These are phyloP conservation scores for Corythornis vintsioides DNA, from an alignment of 2,113 vertebrate genomes.

Conservation along the genomic window DNA sequence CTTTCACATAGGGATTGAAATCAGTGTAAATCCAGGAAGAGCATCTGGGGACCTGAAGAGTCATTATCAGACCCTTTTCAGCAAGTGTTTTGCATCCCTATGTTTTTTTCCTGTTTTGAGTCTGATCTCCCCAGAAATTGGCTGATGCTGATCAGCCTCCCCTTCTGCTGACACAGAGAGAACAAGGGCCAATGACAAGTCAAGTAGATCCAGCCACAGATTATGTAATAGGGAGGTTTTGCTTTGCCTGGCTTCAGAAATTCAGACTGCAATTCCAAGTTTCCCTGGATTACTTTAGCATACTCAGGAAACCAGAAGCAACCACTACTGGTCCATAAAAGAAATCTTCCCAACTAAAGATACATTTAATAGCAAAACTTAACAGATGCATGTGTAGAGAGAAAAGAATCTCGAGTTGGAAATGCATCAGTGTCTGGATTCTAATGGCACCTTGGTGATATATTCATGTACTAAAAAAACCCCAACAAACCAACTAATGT, in stretches of 20 bases:
- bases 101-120: neutral
- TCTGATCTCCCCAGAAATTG: neutral
- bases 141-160: neutral
- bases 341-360: neutral
- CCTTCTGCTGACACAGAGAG: neutral
- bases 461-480: neutral
- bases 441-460: neutral
- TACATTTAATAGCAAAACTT: neutral
- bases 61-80: neutral
- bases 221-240: neutral
- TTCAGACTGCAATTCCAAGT: neutral
- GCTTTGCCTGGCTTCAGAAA: neutral
- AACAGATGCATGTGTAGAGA: neutral
- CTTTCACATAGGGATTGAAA: neutral
- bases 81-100: rapidly evolving
- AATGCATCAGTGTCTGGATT: neutral
- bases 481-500: neutral
- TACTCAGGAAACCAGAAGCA: neutral
- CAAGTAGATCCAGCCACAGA: neutral
- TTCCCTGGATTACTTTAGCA: neutral
- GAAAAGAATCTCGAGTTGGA: neutral
- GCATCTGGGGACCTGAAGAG: neutral
- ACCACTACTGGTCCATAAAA: neutral
- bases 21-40: neutral
- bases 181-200: neutral